Conservation (phyloP, 2,888 invertebrate species). For the Nomada lathburiana region DNA sequence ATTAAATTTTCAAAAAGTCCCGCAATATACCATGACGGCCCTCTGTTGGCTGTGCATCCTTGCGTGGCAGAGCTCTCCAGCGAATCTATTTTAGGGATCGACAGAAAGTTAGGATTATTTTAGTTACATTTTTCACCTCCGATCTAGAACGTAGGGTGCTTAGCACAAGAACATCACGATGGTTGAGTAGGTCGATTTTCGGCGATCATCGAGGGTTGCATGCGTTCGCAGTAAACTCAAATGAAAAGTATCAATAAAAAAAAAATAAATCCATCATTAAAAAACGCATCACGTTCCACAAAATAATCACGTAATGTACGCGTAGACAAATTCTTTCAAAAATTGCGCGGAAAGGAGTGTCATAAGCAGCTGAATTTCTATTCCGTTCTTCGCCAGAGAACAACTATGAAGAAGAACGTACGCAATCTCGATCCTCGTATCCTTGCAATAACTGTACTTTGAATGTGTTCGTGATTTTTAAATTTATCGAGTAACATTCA, state of each 20-base stretch:
- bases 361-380: neutral
- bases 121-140: slow-evolving; percentile 74
- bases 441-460: neutral
- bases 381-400: neutral
- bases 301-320: slow-evolving; percentile 27
- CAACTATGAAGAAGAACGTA: slow-evolving; percentile 8
- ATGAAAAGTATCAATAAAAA: neutral
- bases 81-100: slow-evolving; percentile 67
- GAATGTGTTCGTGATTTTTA: neutral
- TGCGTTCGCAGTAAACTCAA: slow-evolving; percentile 9
- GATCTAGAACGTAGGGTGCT: slow-evolving; percentile 65
- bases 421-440: slow-evolving; percentile 24
- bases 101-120: slow-evolving; percentile 72
- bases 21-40: slow-evolving; percentile 49
- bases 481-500: slow-evolving; percentile 8
- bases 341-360: no score
- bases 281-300: no score
- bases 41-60: slow-evolving; percentile 63
- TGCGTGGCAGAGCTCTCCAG: slow-evolving; percentile 70
- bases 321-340: neutral
- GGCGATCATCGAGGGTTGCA: slow-evolving; percentile 31
- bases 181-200: slow-evolving; percentile 70
- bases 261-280: neutral
- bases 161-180: slow-evolving; percentile 69
- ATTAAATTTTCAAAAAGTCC: slow-evolving; percentile 56